Percentiles rank a stretch among this genome's conserved stretches.
phyloP scores from a whole-genome alignment of 2,888 invertebrate species.

The Xestia sexstrigata region DNA sequence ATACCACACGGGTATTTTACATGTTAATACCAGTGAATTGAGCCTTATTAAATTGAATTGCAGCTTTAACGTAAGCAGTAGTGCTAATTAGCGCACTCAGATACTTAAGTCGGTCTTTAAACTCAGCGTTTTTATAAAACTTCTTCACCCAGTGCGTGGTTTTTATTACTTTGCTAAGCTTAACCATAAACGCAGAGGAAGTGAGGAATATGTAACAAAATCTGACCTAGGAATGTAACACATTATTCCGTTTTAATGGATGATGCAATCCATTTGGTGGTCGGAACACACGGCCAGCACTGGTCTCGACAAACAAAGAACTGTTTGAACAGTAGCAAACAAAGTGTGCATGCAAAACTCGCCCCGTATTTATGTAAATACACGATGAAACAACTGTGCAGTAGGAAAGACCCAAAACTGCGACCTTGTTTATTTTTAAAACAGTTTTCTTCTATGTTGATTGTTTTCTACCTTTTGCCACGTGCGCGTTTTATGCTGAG shows the following conservation, averaged over 20 bases:
- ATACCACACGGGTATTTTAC: background rate
- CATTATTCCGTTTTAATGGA: slow-evolving; percentile 74
- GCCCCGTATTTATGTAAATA: slow-evolving; percentile 85
- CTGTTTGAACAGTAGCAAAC: slow-evolving; percentile 81
- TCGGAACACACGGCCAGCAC: slow-evolving; percentile 67
- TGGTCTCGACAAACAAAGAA: slow-evolving; percentile 77
- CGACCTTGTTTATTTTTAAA: slow-evolving; percentile 81
- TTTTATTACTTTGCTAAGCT: slow-evolving; percentile 10
- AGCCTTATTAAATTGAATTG: slow-evolving; percentile 33
- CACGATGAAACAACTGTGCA: slow-evolving; percentile 82
- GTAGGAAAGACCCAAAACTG: slow-evolving; percentile 79
- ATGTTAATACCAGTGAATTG: background rate
- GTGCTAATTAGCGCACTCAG: slow-evolving; percentile 41
- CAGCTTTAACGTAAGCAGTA: slow-evolving; percentile 33
- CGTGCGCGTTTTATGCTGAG: slow-evolving; percentile 53
- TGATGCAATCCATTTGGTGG: slow-evolving; percentile 79
- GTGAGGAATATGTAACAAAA: slow-evolving; percentile 28
- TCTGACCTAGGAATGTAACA: slow-evolving; percentile 51
- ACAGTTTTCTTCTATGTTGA: slow-evolving; percentile 78
- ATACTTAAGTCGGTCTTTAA: slow-evolving; percentile 24
- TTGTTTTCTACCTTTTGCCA: slow-evolving; percentile 75
- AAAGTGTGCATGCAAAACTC: slow-evolving; percentile 82
- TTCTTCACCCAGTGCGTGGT: slow-evolving; percentile 23
- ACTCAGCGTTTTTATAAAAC: slow-evolving; percentile 27
- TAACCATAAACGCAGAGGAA: background rate